Conservation (phyloP, 2,888 invertebrate species). For the Hylaea fasciaria region DNA sequence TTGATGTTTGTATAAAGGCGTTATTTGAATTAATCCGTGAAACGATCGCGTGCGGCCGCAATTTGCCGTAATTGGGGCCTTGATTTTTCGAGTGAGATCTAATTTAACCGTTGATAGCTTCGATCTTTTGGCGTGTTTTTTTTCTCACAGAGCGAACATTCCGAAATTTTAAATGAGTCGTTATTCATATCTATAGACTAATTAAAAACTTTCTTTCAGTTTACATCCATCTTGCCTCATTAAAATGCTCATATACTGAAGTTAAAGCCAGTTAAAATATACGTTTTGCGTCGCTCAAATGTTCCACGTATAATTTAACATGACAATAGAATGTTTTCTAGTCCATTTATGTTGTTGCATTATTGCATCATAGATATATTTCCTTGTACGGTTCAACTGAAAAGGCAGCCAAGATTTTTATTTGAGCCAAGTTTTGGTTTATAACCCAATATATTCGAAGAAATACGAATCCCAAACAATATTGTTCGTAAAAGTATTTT, state of each 20-base stretch:
- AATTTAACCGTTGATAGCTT: slow-evolving; percentile 51
- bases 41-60: slow-evolving; percentile 51
- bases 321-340: slow-evolving; percentile 28
- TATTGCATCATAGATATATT: slow-evolving; percentile 20
- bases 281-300: slow-evolving; percentile 10
- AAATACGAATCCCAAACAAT: too few relatives aligned
- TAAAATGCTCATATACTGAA: slow-evolving; percentile 4
- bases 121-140: slow-evolving; percentile 56
- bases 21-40: slow-evolving; percentile 43
- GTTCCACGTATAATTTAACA: slow-evolving; percentile 32
- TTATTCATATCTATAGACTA: slow-evolving; percentile 28
- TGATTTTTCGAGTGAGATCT: slow-evolving; percentile 59
- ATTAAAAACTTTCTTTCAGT: slow-evolving; percentile 45
- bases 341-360: slow-evolving; percentile 24
- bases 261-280: slow-evolving; percentile 8
- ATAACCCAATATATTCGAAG: too few relatives aligned
- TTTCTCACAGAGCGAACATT: slow-evolving; percentile 57
- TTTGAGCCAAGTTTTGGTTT: neutral
- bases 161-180: slow-evolving; percentile 48
- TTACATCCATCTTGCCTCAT: neutral
- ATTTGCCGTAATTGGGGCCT: slow-evolving; percentile 50
- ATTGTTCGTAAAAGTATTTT: too few relatives aligned
- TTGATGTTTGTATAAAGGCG: slow-evolving; percentile 32
- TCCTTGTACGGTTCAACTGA: slow-evolving; percentile 12
- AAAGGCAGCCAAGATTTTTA: slow-evolving; percentile 8